Evolutionary conservation across 2,113 vertebrate species (phyloP).

Genomic region (Malurus melanocephalus): DNA sequence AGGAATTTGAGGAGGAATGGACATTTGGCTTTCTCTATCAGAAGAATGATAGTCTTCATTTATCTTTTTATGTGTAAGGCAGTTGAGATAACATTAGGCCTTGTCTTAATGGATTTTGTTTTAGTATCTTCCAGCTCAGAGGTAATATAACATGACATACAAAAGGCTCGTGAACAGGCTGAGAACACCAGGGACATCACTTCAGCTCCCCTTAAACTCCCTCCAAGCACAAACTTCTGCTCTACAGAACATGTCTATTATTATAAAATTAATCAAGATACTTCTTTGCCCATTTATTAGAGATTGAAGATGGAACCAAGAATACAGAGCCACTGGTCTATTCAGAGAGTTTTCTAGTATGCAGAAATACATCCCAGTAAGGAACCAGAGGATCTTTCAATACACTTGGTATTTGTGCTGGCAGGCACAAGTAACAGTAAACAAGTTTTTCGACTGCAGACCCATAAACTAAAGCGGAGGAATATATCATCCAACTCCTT

Average conservation of each 20-base stretch:
- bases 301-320: background rate
- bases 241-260: conserved; percentile 6
- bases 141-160: conserved; percentile 40
- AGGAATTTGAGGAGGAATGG: conserved; percentile 9
- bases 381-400: background rate
- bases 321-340: background rate
- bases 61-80: conserved; percentile 11
- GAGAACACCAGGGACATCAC: conserved; percentile 23
- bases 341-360: background rate
- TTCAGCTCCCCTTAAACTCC: conserved; percentile 26
- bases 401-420: background rate
- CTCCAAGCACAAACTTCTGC: conserved; percentile 27
- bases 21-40: background rate
- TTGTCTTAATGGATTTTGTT: conserved; percentile 59
- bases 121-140: conserved; percentile 47
- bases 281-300: conserved; percentile 11
- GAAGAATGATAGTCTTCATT: conserved; percentile 22
- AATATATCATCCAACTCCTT: background rate
- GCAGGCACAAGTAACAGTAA: background rate
- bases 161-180: conserved; percentile 18
- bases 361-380: background rate
- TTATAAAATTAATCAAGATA: conserved; percentile 1
- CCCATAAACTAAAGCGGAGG: background rate
- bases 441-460: background rate
- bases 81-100: conserved; percentile 36